phyloP scores from a whole-genome alignment of 2,888 invertebrate genomes.

The Myathropa florea region DNA sequence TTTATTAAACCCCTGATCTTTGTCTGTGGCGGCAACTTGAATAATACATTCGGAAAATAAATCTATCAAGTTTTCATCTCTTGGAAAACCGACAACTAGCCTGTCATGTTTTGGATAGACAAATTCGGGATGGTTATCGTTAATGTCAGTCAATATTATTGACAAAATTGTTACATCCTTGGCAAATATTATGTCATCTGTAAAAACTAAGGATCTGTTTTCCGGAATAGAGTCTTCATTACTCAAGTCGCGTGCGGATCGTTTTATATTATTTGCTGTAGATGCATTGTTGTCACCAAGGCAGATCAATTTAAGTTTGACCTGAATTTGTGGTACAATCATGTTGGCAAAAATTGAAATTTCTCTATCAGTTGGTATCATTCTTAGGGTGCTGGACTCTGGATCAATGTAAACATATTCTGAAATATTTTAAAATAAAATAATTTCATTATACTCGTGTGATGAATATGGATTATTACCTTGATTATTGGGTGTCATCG shows the following conservation, averaged over 20 bases:
- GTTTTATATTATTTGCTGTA: not conserved
- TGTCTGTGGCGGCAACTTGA: constrained; percentile 72
- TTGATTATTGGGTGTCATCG: constrained; percentile 72
- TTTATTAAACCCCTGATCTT: constrained; percentile 73
- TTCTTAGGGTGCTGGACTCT: constrained; percentile 71
- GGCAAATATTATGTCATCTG: constrained; percentile 72
- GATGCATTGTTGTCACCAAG: not conserved
- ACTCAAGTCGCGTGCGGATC: not conserved
- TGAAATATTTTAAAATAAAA: constrained; percentile 37
- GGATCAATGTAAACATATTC: constrained; percentile 73
- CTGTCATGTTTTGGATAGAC: constrained; percentile 45
- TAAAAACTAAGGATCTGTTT: constrained; percentile 41
- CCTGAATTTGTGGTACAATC: constrained; percentile 72
- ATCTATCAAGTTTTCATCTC: constrained; percentile 57
- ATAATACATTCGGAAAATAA: constrained; percentile 73
- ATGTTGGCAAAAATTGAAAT: constrained; percentile 70
- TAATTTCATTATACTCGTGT: not conserved
- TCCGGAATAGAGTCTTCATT: not conserved
- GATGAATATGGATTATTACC: constrained; percentile 49
- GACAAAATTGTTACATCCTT: constrained; percentile 72
- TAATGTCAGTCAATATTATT: constrained; percentile 74
- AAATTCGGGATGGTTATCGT: constrained; percentile 75
- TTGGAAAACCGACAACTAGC: constrained; percentile 73
- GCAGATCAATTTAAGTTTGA: constrained; percentile 72
- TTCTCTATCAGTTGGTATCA: constrained; percentile 74